A percentile compares a stretch with the other conserved stretches of the same genome.
Conservation (phyloP, 2,888 invertebrate genomes). For the Entomobrya proxima region DNA sequence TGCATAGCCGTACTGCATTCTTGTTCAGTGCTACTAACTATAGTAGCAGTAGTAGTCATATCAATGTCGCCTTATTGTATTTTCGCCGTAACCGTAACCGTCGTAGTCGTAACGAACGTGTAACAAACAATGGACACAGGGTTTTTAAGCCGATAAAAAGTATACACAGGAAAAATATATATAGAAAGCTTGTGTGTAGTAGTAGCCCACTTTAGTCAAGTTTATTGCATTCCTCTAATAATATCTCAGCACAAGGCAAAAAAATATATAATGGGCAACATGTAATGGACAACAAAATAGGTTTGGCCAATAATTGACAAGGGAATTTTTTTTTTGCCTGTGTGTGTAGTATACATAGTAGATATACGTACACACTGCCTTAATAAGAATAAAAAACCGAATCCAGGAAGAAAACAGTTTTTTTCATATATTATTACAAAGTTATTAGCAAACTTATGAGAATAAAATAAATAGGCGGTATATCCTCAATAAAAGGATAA, state of each 20-base stretch:
- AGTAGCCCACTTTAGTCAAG: background rate
- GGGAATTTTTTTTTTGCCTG: constrained; percentile 21
- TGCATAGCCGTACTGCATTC: no score
- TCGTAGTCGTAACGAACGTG: no score
- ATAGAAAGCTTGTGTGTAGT: no score
- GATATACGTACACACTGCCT: background rate
- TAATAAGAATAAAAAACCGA: constrained; percentile 17
- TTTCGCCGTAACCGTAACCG: no score
- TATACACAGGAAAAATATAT: no score
- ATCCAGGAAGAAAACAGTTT: background rate
- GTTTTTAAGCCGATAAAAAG: no score
- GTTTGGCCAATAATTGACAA: constrained; percentile 55
- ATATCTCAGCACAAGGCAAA: background rate
- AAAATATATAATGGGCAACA: background rate
- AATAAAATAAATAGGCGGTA: no score
- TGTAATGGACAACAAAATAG: constrained; percentile 28
- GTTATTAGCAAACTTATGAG: no score
- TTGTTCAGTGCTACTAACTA: no score
- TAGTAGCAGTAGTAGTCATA: no score
- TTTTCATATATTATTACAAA: background rate
- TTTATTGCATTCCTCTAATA: background rate
- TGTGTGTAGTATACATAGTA: background rate
- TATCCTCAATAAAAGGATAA: background rate
- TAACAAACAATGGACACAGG: no score
- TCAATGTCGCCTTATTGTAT: no score